phyloP scores from a whole-genome alignment of 2,888 invertebrate species.

The Dynastes maya region DNA sequence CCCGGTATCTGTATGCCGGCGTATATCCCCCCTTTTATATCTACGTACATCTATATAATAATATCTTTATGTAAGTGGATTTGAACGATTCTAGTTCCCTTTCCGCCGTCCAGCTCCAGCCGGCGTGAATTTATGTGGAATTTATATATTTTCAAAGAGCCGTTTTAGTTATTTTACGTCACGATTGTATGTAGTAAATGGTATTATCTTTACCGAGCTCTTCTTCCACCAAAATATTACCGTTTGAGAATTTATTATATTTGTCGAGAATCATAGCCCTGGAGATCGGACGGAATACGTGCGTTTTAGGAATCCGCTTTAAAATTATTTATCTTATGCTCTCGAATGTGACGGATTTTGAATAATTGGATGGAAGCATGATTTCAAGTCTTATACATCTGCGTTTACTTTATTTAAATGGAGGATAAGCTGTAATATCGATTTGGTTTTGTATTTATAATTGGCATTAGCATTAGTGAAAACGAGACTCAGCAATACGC shows the following conservation, averaged over 20 bases:
- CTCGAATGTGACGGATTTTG: no score
- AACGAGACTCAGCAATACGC: no score
- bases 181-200: neutral
- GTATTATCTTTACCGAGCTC: constrained; percentile 10
- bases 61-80: constrained; percentile 34
- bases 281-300: neutral
- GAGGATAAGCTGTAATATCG: no score
- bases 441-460: no score
- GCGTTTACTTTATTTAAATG: no score
- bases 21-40: neutral
- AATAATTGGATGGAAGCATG: no score
- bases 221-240: neutral
- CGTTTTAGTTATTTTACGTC: constrained; percentile 38
- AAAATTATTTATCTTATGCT: no score
- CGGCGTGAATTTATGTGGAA: constrained; percentile 3
- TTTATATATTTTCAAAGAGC: constrained; percentile 15
- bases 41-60: neutral
- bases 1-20: neutral
- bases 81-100: constrained; percentile 23
- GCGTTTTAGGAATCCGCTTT: neutral
- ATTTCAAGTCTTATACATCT: no score
- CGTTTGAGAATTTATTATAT: neutral
- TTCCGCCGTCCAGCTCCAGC: neutral
- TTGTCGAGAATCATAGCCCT: neutral
- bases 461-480: no score